Percentiles rank a stretch among this genome's conserved stretches.
Conservation (phyloP, 2,797 vertebrate species). For the Karalla daura region DNA sequence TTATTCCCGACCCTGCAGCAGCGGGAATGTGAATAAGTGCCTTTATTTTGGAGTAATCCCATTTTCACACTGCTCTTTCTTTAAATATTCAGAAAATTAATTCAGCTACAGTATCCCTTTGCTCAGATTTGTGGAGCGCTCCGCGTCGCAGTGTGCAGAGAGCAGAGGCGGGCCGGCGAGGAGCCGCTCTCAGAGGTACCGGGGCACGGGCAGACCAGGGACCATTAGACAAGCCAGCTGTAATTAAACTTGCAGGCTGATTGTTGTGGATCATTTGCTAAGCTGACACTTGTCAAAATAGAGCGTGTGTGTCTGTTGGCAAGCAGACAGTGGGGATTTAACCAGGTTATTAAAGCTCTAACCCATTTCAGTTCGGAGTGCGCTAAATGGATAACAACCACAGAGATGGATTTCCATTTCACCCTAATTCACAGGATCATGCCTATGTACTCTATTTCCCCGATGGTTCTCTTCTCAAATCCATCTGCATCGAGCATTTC, state of each 20-base stretch:
- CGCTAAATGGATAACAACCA: slow-evolving; percentile 72
- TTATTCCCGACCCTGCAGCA: not conserved
- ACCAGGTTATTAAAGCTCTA: slow-evolving; percentile 66
- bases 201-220: slow-evolving; percentile 6
- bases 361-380: slow-evolving; percentile 56
- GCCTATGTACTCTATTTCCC: slow-evolving; percentile 46
- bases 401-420: slow-evolving; percentile 70
- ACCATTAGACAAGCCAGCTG: slow-evolving; percentile 13
- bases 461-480: slow-evolving; percentile 51
- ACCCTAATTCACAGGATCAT: slow-evolving; percentile 68
- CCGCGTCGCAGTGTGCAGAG: not conserved
- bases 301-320: slow-evolving; percentile 54
- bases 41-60: not conserved
- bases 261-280: slow-evolving; percentile 67
- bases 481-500: slow-evolving; percentile 54
- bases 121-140: not conserved
- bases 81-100: not conserved
- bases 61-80: slow-evolving; percentile 6
- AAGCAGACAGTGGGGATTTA: slow-evolving; percentile 47
- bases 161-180: not conserved
- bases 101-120: not conserved
- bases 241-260: slow-evolving; percentile 54
- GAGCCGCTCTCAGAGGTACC: not conserved
- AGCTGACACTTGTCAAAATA: slow-evolving; percentile 65
- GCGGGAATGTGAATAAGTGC: not conserved